Base-by-base conservation (phyloP, 2,113 vertebrate genomes). In the Trogon surrucura region DNA sequence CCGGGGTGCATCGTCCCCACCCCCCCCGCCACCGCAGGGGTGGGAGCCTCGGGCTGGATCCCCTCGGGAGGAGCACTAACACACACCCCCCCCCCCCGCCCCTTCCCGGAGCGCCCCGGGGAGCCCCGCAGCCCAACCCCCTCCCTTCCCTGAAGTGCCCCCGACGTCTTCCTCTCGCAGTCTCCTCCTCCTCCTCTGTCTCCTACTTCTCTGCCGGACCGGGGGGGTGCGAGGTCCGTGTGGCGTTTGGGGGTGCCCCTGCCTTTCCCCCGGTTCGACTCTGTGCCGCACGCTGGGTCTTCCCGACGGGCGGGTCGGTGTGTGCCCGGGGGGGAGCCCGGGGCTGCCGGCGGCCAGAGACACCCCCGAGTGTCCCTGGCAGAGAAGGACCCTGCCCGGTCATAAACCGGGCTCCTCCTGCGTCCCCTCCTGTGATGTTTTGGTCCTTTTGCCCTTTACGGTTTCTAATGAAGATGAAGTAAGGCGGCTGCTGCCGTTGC, bases 381-480 rank as follows among this genome's bases (percentile, higher is more conserved):
- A 1, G 60, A 19, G 71, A 10, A 6, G 1, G 25, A 48, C 57
- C 53, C 38, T 89, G 34, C 69, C 32, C 14, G 26, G 23, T 10
- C 56, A 22, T 13, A 47, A 13, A 30, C 25, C 3, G 70, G 69
- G 53, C 73, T 91, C 79, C 58, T 70, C 48, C 69, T 80, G 36
- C 23, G 11, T 91, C 26, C 21, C 32, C n/a, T 48, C 23, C 51
- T 5, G 36, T 45, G 25, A 12, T 62, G 89, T 89, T 93, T 81
- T 71, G 95, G 85, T 90, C 88, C 36, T 85, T 96, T 90, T 77
- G 64, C 96, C 93, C 95, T 96, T 93, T 96, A 89, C 85, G 81
- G 71, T 77, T 97, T 88, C 56, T 96, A 83, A 96, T 89, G 95
- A 97, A 96, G 96, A 95, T 97, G 88, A 96, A 98, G 81, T 95